phyloP scores from a whole-genome alignment of 2,888 invertebrate genomes.

The Cenopis cana region DNA sequence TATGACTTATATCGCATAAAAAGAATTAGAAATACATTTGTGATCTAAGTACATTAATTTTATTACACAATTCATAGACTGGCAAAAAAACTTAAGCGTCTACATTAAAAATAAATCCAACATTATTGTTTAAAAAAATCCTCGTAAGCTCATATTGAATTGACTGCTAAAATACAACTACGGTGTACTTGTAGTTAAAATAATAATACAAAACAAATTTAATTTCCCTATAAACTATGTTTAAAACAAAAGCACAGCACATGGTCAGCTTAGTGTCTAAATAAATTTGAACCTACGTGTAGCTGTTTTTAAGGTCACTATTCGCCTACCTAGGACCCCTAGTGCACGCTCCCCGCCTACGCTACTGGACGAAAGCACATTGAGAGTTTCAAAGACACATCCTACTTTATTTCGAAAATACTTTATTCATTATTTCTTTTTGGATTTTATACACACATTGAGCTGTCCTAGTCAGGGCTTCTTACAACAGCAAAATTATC shows the following conservation, averaged over 20 bases:
- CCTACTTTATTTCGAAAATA: constrained; percentile 77
- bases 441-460: constrained; percentile 71
- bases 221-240: constrained; percentile 79
- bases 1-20: constrained; percentile 70
- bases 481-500: too few relatives aligned
- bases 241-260: constrained; percentile 86
- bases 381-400: constrained; percentile 82
- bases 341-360: constrained; percentile 68
- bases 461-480: constrained; percentile 78
- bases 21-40: constrained; percentile 76
- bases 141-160: constrained; percentile 75
- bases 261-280: constrained; percentile 82
- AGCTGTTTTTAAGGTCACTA: constrained; percentile 70
- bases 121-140: constrained; percentile 62
- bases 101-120: constrained; percentile 68
- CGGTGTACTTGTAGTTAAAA: constrained; percentile 66
- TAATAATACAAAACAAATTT: constrained; percentile 75
- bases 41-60: constrained; percentile 64
- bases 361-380: constrained; percentile 83
- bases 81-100: constrained; percentile 72
- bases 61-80: constrained; percentile 66
- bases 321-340: constrained; percentile 79
- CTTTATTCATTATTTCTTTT: constrained; percentile 64
- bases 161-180: constrained; percentile 79
- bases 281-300: constrained; percentile 78